Percentiles rank a stretch among this genome's conserved stretches.
Conservation (phyloP, 2,888 invertebrate species). For the Phalera bucephala region DNA sequence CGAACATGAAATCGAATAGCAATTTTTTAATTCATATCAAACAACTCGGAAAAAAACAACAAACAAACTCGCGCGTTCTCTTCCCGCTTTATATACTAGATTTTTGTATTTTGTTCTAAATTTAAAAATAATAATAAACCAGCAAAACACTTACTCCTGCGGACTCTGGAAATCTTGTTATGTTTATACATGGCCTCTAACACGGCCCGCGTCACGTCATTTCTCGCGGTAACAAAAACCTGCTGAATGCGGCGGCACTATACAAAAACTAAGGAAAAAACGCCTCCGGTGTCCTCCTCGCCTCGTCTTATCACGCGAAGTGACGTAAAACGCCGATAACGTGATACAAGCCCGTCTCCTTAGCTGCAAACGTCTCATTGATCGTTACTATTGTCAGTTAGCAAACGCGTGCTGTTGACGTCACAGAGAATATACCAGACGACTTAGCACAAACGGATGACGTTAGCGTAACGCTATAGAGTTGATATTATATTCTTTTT, state of each 20-base stretch:
- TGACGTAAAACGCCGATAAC: conserved; percentile 33
- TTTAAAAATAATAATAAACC: no score
- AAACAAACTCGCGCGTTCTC: no score
- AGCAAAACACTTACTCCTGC: conserved; percentile 47
- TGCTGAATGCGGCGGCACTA: conserved; percentile 41
- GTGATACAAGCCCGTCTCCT: conserved; percentile 13
- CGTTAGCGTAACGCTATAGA: no score
- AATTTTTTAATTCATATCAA: no score
- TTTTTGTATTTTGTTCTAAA: no score
- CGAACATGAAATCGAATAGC: no score
- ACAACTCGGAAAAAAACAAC: no score
- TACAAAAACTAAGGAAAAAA: conserved; percentile 42
- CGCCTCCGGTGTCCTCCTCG: not conserved
- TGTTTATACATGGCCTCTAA: conserved; percentile 48
- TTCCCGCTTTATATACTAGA: no score
- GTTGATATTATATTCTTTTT: no score
- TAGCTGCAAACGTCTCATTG: conserved; percentile 19
- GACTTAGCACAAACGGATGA: no score
- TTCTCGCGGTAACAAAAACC: conserved; percentile 38
- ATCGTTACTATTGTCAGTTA: conserved; percentile 5
- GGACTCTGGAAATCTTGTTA: conserved; percentile 42
- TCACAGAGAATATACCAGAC: no score
- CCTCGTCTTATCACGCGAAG: conserved; percentile 18
- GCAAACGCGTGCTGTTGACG: conserved; percentile 4
- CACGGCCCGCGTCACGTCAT: conserved; percentile 36